These are phyloP conservation scores for Lamellibrachia satsuma DNA, from an alignment of 2,888 invertebrate species.

Conservation along the genomic window DNA sequence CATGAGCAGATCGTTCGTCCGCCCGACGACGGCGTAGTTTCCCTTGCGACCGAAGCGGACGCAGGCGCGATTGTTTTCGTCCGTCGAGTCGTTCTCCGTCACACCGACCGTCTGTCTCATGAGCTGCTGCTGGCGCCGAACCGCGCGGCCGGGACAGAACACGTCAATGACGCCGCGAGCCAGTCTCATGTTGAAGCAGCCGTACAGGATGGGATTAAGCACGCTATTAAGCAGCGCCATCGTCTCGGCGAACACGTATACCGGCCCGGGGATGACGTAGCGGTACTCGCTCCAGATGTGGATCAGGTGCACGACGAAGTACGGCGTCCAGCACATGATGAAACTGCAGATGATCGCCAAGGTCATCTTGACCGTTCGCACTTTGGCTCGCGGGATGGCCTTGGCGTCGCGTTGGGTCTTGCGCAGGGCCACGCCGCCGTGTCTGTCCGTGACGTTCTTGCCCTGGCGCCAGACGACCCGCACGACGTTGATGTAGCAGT, in stretches of 20 bases:
- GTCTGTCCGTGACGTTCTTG: slow-evolving; percentile 26
- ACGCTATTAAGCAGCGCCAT: slow-evolving; percentile 63
- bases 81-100: slow-evolving; percentile 28
- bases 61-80: slow-evolving; percentile 23
- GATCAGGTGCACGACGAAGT: slow-evolving; percentile 66
- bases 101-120: slow-evolving; percentile 19
- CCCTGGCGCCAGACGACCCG: slow-evolving; percentile 64
- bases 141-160: slow-evolving; percentile 31
- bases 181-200: slow-evolving; percentile 65
- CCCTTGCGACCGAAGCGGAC: slow-evolving; percentile 20
- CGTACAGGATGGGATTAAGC: slow-evolving; percentile 66
- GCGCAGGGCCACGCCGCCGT: slow-evolving; percentile 38
- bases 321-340: slow-evolving; percentile 67
- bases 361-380: slow-evolving; percentile 67
- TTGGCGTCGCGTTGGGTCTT: slow-evolving; percentile 52
- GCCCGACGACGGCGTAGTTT: background rate
- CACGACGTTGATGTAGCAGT: slow-evolving; percentile 66
- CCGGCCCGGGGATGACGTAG: slow-evolving; percentile 57
- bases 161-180: slow-evolving; percentile 36
- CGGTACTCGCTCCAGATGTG: slow-evolving; percentile 64
- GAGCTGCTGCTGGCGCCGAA: slow-evolving; percentile 23
- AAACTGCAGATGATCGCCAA: slow-evolving; percentile 66
- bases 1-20: background rate
- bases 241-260: slow-evolving; percentile 64
- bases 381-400: slow-evolving; percentile 65